These are phyloP conservation scores for Deroplatys truncata DNA, from an alignment of 2,888 invertebrate species.

Conservation along the genomic window DNA sequence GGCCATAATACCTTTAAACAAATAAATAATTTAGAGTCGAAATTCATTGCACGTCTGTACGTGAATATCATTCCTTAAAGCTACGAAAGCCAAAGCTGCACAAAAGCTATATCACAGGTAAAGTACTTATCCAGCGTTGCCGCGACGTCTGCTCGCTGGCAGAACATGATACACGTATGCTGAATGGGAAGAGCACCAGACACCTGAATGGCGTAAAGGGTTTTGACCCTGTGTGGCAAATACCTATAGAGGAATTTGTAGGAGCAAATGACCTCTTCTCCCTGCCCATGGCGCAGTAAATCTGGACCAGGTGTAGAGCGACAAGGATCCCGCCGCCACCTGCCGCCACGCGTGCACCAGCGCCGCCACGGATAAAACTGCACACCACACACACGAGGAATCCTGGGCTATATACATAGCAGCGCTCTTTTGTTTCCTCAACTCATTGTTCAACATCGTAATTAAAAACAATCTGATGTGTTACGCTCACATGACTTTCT, in stretches of 20 bases:
- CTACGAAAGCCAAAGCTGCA: too few species aligned
- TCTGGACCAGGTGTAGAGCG: not conserved
- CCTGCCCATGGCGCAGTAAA: not conserved
- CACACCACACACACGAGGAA: not conserved
- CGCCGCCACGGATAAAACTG: not conserved
- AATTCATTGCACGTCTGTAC: too few species aligned
- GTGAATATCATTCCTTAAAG: too few species aligned
- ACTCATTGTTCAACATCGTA: too few species aligned
- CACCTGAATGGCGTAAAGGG: not conserved
- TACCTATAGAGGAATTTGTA: not conserved
- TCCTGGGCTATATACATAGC: not conserved
- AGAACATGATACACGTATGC: not conserved
- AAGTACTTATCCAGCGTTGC: too few species aligned
- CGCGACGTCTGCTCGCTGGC: too few species aligned
- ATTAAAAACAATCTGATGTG: too few species aligned
- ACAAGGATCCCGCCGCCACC: not conserved
- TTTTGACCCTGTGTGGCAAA: not conserved
- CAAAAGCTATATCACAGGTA: too few species aligned
- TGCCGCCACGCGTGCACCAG: not conserved
- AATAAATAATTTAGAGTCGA: too few species aligned
- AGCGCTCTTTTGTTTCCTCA: too few species aligned
- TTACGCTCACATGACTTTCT: too few species aligned
- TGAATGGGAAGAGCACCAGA: not conserved
- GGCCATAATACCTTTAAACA: too few species aligned
- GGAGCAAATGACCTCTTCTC: not conserved